A percentile compares a stretch with the other conserved stretches of the same genome.
Conservation (phyloP, 2,113 vertebrate genomes). For the Leucopsar rothschildi region DNA sequence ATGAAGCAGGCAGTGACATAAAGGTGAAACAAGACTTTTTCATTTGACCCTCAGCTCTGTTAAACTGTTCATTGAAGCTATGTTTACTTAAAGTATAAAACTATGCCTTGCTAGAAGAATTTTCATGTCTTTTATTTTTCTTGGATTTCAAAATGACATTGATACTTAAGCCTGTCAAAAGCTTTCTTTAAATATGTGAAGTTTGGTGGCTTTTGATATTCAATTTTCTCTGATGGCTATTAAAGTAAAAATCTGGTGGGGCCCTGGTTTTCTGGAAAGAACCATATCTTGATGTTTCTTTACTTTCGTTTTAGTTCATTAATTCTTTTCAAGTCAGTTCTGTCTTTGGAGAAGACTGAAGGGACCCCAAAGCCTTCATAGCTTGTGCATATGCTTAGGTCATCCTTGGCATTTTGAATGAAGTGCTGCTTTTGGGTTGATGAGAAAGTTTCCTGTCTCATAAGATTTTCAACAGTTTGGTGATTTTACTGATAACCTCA, state of each 20-base stretch:
- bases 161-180: background rate
- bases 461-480: background rate
- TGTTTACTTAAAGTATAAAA: background rate
- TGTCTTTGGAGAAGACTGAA: background rate
- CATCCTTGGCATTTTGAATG: background rate
- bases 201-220: background rate
- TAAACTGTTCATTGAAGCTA: background rate
- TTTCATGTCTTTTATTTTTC: background rate
- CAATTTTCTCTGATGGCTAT: background rate
- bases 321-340: background rate
- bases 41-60: background rate
- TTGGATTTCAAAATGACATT: background rate
- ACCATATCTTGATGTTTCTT: background rate
- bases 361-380: background rate
- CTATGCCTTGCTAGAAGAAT: background rate
- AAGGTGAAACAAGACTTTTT: background rate
- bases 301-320: background rate
- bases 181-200: background rate
- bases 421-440: background rate
- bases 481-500: background rate
- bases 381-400: background rate
- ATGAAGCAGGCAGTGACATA: background rate
- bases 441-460: background rate
- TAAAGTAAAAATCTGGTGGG: background rate
- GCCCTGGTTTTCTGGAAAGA: background rate